Evolutionary conservation across 2,888 invertebrate genomes (phyloP), one percentile per base, ranked within the genome.

Genomic region (Metallyticus violacea): DNA sequence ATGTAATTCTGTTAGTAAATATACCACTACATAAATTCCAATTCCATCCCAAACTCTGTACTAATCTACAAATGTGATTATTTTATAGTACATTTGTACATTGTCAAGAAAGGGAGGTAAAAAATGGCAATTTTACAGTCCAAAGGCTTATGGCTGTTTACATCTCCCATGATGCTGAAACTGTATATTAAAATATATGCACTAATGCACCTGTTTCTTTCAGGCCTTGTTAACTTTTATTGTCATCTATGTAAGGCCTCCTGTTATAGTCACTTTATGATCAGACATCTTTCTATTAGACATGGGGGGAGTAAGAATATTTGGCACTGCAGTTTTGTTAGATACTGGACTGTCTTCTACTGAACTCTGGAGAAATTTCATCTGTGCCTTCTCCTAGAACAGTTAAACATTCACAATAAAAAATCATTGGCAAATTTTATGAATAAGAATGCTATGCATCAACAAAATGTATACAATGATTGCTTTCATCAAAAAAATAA

Each of bases 241-340:
- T 25, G 28, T 29, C n/a, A 40, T 7, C 6, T 86, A 86, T 26
- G 86, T 79, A 22, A 79, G 84, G 3, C 85, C 40, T 30, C 81
- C 87, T 27, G 85, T 28, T 27, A 77, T 5, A 4, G 81, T 78
- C 1, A 78, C 26, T 6, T 85, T 81, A 25, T 81, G 85, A 7
- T 87, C 86, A 79, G 85, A 84, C 26, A 81, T 30, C 26, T 81
- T 85, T 28, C 87, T 88, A 40, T 87, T 83, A 62, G 87, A 87
- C 84, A 87, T 87, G 7, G 88, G 86, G 22, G 88, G 88, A 6
- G 88, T 88, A 22, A 88, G 87, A 7, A 88, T 78, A n/a, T 85
- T 87, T 26, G 88, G 80, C n/a, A 86, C 40, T 62, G 40, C 40
- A 62, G 6, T 62, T 62, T 62, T 62, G 22, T 22, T 62, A 22